Conservation (phyloP, 2,113 vertebrate species). For the Zeus faber region DNA sequence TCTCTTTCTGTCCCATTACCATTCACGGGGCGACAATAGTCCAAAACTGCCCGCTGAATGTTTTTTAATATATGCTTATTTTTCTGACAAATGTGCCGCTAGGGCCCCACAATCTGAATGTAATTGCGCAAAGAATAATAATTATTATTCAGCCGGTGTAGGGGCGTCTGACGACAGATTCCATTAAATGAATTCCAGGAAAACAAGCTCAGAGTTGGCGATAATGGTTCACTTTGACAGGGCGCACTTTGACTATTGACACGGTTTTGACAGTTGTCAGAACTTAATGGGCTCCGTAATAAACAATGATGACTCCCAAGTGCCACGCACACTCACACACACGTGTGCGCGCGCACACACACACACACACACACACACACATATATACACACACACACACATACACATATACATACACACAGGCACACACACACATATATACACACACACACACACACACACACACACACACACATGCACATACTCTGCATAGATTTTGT, state of each 20-base stretch:
- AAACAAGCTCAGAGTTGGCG: conserved; percentile 43
- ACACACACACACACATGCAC: too few relatives aligned
- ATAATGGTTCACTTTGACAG: conserved; percentile 16
- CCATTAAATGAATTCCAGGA: conserved; percentile 44
- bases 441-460: too few relatives aligned
- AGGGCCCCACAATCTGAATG: conserved; percentile 43
- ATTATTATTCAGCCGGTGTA: conserved; percentile 41
- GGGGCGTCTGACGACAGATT: conserved; percentile 41
- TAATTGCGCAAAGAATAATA: conserved; percentile 16
- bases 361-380: too few relatives aligned
- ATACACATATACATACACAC: too few relatives aligned
- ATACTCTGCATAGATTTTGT: conserved; percentile 54
- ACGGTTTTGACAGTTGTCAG: conserved; percentile 44
- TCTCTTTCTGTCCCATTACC: conserved; percentile 49
- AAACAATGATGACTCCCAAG: conserved; percentile 58
- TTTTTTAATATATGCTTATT: too few relatives aligned
- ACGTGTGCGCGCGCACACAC: too few relatives aligned
- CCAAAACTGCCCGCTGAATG: conserved; percentile 37
- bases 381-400: too few relatives aligned
- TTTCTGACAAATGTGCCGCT: conserved; percentile 42
- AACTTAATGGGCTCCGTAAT: conserved; percentile 69
- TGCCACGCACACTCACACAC: too few relatives aligned
- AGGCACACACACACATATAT: too few relatives aligned
- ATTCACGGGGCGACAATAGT: conserved; percentile 31
- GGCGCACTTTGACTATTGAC: conserved; percentile 50